Percentiles rank a stretch among this genome's conserved stretches.
These are phyloP conservation scores for Drosophila sp. DNA, from an alignment of 1,140 invertebrate species.

Conservation along the genomic window DNA sequence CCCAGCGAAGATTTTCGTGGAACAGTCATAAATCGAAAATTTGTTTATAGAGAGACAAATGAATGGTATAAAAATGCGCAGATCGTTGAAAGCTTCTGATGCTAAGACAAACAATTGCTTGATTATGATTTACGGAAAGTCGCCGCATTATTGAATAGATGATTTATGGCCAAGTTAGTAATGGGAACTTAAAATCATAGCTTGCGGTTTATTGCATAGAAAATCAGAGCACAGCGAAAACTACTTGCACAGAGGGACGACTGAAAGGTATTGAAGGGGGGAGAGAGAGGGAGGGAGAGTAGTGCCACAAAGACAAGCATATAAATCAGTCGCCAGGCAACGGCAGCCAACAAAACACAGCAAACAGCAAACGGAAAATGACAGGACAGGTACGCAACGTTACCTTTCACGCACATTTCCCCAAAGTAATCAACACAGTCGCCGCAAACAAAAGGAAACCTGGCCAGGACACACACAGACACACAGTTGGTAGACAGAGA, in stretches of 20 bases:
- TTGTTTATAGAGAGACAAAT: too few relatives aligned
- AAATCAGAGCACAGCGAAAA: constrained; percentile 49
- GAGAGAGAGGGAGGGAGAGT: neutral
- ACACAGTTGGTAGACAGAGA: constrained; percentile 10
- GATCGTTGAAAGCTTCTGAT: constrained; percentile 10
- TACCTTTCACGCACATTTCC: constrained; percentile 80
- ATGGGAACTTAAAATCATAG: constrained; percentile 70
- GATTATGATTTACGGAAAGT: constrained; percentile 70
- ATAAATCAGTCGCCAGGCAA: constrained; percentile 18
- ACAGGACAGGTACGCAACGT: constrained; percentile 71
- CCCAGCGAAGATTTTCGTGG: too few relatives aligned
- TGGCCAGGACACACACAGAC: constrained; percentile 15
- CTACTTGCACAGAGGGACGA: constrained; percentile 6
- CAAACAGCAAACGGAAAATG: constrained; percentile 71
- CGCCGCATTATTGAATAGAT: constrained; percentile 45
- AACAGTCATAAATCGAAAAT: too few relatives aligned
- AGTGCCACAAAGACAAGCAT: constrained; percentile 39
- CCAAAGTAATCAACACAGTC: constrained; percentile 79
- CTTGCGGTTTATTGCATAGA: constrained; percentile 49
- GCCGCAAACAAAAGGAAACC: constrained; percentile 65
- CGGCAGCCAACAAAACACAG: constrained; percentile 27
- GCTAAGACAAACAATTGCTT: constrained; percentile 54
- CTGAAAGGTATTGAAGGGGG: constrained; percentile 1
- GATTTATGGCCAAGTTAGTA: constrained; percentile 64
- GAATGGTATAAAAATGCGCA: too few relatives aligned